These are phyloP conservation scores for Thelaira solivaga DNA, from an alignment of 2,888 invertebrate species.

Conservation along the genomic window DNA sequence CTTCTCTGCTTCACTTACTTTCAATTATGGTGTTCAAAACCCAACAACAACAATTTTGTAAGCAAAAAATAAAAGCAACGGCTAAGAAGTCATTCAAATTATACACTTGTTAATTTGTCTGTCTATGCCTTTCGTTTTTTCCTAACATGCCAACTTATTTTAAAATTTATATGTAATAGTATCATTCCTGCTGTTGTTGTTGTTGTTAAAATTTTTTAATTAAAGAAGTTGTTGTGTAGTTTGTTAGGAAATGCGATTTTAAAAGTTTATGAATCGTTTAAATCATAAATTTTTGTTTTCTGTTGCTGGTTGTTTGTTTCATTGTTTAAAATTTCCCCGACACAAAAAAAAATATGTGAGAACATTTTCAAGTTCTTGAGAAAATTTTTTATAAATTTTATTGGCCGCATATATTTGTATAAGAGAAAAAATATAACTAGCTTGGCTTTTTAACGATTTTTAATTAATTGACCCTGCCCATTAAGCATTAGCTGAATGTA, in stretches of 20 bases:
- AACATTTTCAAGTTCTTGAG: slow-evolving; percentile 32
- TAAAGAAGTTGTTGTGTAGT: slow-evolving; percentile 19
- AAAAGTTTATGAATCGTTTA: slow-evolving; percentile 41
- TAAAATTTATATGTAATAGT: not conserved
- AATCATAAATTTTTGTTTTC: slow-evolving; percentile 34
- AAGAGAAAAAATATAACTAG: too few relatives aligned
- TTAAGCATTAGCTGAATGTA: too few relatives aligned
- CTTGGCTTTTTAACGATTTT: too few relatives aligned
- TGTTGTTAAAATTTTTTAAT: slow-evolving; percentile 27
- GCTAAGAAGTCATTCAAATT: slow-evolving; percentile 49
- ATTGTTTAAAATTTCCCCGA: slow-evolving; percentile 14
- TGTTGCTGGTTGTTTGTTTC: not conserved
- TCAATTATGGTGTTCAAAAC: slow-evolving; percentile 39
- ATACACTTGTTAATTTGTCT: slow-evolving; percentile 52
- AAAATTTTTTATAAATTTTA: not conserved
- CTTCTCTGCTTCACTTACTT: slow-evolving; percentile 55
- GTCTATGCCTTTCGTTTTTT: not conserved
- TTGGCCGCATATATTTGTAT: too few relatives aligned
- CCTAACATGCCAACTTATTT: slow-evolving; percentile 5
- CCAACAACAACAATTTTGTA: not conserved
- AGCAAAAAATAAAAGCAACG: slow-evolving; percentile 17
- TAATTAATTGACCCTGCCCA: too few relatives aligned
- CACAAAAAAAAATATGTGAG: slow-evolving; percentile 33
- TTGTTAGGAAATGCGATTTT: slow-evolving; percentile 36
- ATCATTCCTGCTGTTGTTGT: not conserved